phyloP scores from a whole-genome alignment of 2,797 vertebrate species.

The Chelon labrosus region DNA sequence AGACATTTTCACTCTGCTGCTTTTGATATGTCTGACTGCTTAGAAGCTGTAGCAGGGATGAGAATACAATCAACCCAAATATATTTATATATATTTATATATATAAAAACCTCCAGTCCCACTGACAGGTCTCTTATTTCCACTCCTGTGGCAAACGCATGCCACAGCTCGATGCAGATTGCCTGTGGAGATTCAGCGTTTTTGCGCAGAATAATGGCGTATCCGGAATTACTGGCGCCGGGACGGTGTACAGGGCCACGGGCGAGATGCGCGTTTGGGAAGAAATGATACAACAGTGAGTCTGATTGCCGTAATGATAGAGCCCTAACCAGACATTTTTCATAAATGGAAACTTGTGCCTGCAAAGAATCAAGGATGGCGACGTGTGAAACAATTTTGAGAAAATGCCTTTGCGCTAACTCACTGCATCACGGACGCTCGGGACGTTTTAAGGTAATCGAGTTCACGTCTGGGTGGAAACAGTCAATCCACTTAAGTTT shows the following conservation, averaged over 20 bases:
- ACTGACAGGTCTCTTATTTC: slow-evolving; percentile 82
- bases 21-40: slow-evolving; percentile 75
- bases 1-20: slow-evolving; percentile 68
- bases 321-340: slow-evolving; percentile 82
- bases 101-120: slow-evolving; percentile 30
- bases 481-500: slow-evolving; percentile 53
- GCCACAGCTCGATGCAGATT: slow-evolving; percentile 82
- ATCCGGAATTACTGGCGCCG: slow-evolving; percentile 62
- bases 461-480: slow-evolving; percentile 65
- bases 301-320: slow-evolving; percentile 84
- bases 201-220: slow-evolving; percentile 82
- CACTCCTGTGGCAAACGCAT: slow-evolving; percentile 75
- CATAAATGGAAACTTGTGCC: slow-evolving; percentile 78
- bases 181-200: slow-evolving; percentile 81
- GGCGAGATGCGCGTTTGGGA: slow-evolving; percentile 70
- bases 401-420: slow-evolving; percentile 70
- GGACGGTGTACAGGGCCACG: slow-evolving; percentile 54
- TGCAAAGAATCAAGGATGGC: slow-evolving; percentile 62
- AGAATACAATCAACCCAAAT: no score
- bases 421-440: slow-evolving; percentile 65
- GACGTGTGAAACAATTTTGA: slow-evolving; percentile 71
- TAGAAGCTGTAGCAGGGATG: slow-evolving; percentile 46
- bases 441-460: slow-evolving; percentile 67
- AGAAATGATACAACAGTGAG: slow-evolving; percentile 78
- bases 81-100: no score